Conservation (phyloP, 2,113 vertebrate species). For the Triplophysa siluroides region DNA sequence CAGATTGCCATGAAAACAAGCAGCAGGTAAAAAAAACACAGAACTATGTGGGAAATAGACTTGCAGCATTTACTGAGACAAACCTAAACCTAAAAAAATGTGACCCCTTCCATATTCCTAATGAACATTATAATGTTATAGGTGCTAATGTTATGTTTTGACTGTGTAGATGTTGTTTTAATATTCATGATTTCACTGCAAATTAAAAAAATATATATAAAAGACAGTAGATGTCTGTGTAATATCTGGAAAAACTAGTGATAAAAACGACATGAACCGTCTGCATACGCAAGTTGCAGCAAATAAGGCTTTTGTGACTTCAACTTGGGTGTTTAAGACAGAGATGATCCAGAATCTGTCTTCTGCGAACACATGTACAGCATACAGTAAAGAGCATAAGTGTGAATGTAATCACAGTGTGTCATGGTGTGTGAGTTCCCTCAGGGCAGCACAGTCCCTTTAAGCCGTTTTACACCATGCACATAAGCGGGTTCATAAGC, state of each 20-base stretch:
- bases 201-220: too few relatives aligned
- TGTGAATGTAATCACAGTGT: slow-evolving; percentile 27
- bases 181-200: too few relatives aligned
- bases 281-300: background rate
- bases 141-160: too few relatives aligned
- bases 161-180: background rate
- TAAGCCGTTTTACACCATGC: background rate
- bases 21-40: too few relatives aligned
- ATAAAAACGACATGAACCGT: background rate
- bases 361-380: slow-evolving; percentile 12
- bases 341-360: background rate
- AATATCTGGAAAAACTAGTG: background rate
- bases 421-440: slow-evolving; percentile 2
- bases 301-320: slow-evolving; percentile 11
- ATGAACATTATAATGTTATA: too few relatives aligned
- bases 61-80: too few relatives aligned
- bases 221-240: background rate
- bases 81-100: too few relatives aligned
- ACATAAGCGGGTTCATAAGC: too few relatives aligned
- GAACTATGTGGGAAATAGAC: too few relatives aligned
- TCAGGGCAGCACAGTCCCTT: slow-evolving; percentile 10
- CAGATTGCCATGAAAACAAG: too few relatives aligned
- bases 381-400: slow-evolving; percentile 4
- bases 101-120: too few relatives aligned
- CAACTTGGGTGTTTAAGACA: background rate